Base-by-base conservation (phyloP, 1,140 invertebrate species). In the Drosophila setifemur region DNA sequence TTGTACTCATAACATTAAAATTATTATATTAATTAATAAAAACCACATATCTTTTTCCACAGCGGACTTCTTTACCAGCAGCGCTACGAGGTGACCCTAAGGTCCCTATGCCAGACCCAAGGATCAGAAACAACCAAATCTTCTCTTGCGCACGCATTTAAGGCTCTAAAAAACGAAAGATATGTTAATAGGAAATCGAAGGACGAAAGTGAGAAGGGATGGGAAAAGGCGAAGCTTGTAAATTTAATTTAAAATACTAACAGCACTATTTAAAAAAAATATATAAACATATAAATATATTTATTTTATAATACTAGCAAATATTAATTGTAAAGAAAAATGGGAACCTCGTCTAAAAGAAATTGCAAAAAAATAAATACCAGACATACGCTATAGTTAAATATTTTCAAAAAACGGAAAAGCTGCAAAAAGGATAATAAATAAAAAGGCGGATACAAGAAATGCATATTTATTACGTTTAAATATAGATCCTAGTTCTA, bases 11-110 rank as follows among this genome's bases (percentile, higher is more conserved):
- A n/a, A n/a, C n/a, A n/a, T n/a, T n/a, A n/a, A n/a, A n/a, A n/a
- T n/a, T n/a, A n/a, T n/a, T n/a, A n/a, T n/a, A n/a, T n/a, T n/a
- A n/a, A n/a, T n/a, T n/a, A n/a, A n/a, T n/a, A n/a, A n/a, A n/a
- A n/a, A n/a, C n/a, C n/a, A n/a, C n/a, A n/a, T n/a, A n/a, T 5
- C 0, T 0, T n/a, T 28, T 11, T 2, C 0, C 6, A 23, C 52
- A 89, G 88, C 78, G 54, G 88, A 89, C 57, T 89, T 86, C 44
- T 89, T 86, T 37, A 85, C 83, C 23, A 89, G 66, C 76, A 89
- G 79, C 45, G 63, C 88, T 26, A 76, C 88, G 33, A 89, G 88
- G 88, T 89, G 88, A 89, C 88, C 88, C 73, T 88, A 90, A 88
- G 70, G 76, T 53, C 67, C 9, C 39, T 48, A 66, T 39, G 11